Conservation (phyloP, 2,888 invertebrate genomes). For the Diarsia brunnea region DNA sequence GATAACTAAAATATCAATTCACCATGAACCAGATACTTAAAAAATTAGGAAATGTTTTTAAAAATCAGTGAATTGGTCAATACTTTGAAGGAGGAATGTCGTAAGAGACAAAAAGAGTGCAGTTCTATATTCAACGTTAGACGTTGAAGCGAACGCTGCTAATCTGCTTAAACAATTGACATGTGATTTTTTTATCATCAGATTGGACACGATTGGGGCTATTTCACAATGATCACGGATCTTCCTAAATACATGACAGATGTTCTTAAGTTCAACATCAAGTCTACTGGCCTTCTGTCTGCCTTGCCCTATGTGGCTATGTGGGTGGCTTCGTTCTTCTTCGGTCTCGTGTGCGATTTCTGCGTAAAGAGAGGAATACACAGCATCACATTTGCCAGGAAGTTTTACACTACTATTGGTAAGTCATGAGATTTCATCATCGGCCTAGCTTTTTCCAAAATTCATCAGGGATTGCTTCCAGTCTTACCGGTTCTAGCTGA, state of each 20-base stretch:
- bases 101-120: neutral
- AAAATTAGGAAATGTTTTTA: conserved; percentile 11
- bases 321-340: conserved; percentile 92
- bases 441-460: no score
- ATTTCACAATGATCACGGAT: conserved; percentile 93
- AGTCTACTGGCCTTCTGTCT: conserved; percentile 91
- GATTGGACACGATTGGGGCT: conserved; percentile 93
- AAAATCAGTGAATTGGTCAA: neutral
- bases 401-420: conserved; percentile 93
- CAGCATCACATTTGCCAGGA: conserved; percentile 90
- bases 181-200: conserved; percentile 74
- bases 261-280: conserved; percentile 92
- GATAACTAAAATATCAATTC: conserved; percentile 20
- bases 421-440: no score
- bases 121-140: neutral
- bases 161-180: neutral
- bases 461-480: no score
- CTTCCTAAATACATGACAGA: conserved; percentile 93
- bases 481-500: no score
- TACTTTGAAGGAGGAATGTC: neutral
- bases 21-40: conserved; percentile 34
- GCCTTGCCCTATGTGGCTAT: conserved; percentile 92
- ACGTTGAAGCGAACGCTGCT: neutral
- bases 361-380: conserved; percentile 91
- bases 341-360: conserved; percentile 93